These are phyloP conservation scores for Osmoderma eremita DNA, from an alignment of 2,888 invertebrate species.

Conservation along the genomic window DNA sequence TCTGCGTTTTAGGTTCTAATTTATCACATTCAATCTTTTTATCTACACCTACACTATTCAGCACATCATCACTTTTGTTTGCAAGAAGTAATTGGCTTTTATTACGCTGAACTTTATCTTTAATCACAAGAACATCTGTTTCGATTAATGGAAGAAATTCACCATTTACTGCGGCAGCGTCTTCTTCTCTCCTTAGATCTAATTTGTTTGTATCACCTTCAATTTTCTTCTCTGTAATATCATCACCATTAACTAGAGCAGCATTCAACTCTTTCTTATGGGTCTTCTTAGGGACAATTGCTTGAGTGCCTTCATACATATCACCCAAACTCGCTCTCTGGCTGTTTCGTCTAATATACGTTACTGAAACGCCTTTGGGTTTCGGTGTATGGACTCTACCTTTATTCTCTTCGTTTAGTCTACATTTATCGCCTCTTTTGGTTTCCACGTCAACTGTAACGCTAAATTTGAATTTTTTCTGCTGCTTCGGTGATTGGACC, in stretches of 20 bases:
- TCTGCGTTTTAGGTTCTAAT: too few species aligned
- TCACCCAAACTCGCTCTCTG: conserved; percentile 47
- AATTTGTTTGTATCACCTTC: conserved; percentile 47
- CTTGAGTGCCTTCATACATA: conserved; percentile 47
- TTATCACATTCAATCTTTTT: too few species aligned
- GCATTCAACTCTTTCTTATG: conserved; percentile 20
- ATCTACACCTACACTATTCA: too few species aligned
- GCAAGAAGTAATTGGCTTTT: too few species aligned
- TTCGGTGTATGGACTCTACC: conserved; percentile 51
- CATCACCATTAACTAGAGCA: conserved; percentile 41
- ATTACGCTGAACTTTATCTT: too few species aligned
- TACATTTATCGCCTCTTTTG: conserved; percentile 18
- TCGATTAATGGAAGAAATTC: conserved; percentile 51
- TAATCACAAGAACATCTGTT: too few species aligned
- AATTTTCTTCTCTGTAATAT: conserved; percentile 56
- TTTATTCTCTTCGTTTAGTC: conserved; percentile 30
- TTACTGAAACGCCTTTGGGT: conserved; percentile 50
- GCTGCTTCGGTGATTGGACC: conserved; percentile 58
- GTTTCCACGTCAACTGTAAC: conserved; percentile 57
- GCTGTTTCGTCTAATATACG: conserved; percentile 52
- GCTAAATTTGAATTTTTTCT: conserved; percentile 60
- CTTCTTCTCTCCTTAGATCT: conserved; percentile 46
- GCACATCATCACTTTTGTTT: too few species aligned
- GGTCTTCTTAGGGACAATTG: conserved; percentile 40
- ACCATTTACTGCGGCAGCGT: conserved; percentile 71